These are phyloP conservation scores for Pollenia labialis DNA, from an alignment of 2,888 invertebrate genomes.

Conservation along the genomic window DNA sequence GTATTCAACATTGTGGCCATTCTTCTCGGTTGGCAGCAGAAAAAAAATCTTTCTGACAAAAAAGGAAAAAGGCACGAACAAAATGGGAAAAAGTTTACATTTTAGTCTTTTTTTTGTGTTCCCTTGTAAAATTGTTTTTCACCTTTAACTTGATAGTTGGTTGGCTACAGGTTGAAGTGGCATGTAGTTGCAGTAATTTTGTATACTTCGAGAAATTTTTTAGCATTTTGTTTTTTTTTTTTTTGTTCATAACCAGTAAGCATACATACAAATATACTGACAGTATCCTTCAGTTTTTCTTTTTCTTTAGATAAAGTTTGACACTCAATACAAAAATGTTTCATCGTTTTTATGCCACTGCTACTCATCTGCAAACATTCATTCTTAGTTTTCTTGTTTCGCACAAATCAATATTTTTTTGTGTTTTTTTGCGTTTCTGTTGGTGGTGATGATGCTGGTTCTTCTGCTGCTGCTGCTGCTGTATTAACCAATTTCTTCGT, in stretches of 20 bases:
- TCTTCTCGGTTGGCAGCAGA: constrained; percentile 31
- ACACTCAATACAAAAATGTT: constrained; percentile 46
- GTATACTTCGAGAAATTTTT: constrained; percentile 1
- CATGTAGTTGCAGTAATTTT: constrained; percentile 34
- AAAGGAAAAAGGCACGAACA: background rate
- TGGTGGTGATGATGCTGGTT: constrained; percentile 14
- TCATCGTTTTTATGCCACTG: constrained; percentile 17
- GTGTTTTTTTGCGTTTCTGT: constrained; percentile 3
- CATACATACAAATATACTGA: constrained; percentile 24
- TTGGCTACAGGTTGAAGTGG: constrained; percentile 36
- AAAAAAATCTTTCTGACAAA: constrained; percentile 4
- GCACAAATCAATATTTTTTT: constrained; percentile 61
- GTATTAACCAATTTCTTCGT: constrained; percentile 29
- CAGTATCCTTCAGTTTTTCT: constrained; percentile 37
- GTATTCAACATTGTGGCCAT: constrained; percentile 42
- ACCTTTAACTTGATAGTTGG: constrained; percentile 57
- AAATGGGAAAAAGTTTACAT: constrained; percentile 11
- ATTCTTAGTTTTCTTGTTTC: background rate
- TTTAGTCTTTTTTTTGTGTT: constrained; percentile 7
- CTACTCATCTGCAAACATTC: background rate
- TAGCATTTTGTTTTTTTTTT: background rate
- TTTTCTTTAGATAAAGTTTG: constrained; percentile 4
- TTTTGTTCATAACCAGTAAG: constrained; percentile 14
- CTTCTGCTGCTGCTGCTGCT: constrained; percentile 20
- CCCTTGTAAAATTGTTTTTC: constrained; percentile 46